phyloP scores from a whole-genome alignment of 2,113 vertebrate species.

The Perca flavescens region DNA sequence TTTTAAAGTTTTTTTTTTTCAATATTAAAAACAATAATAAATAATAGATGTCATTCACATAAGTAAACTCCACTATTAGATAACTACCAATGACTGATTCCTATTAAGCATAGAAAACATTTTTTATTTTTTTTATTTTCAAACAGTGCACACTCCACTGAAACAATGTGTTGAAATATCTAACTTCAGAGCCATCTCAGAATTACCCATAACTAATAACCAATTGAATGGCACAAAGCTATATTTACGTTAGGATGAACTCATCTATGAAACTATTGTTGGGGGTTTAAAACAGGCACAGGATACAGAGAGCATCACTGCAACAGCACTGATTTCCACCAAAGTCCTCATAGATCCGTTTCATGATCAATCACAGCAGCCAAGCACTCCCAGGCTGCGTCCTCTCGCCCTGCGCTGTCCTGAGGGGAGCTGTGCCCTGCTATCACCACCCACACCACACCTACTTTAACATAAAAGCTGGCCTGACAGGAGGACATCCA shows the following conservation, averaged over 20 bases:
- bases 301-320: slow-evolving; percentile 55
- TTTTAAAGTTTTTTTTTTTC: too few relatives aligned
- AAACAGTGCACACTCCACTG: not conserved
- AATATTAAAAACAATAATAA: too few relatives aligned
- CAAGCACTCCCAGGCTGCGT: slow-evolving; percentile 67
- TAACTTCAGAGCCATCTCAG: not conserved
- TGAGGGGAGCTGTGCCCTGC: slow-evolving; percentile 41
- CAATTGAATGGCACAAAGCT: not conserved
- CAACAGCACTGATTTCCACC: slow-evolving; percentile 78
- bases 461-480: slow-evolving; percentile 77
- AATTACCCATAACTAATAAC: not conserved
- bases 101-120: not conserved
- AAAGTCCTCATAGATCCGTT: slow-evolving; percentile 75
- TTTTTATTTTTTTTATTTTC: not conserved
- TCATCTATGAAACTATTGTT: slow-evolving; percentile 14
- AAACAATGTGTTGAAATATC: not conserved
- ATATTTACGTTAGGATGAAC: not conserved
- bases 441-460: slow-evolving; percentile 61
- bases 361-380: slow-evolving; percentile 84
- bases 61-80: not conserved
- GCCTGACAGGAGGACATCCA: slow-evolving; percentile 81
- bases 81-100: not conserved
- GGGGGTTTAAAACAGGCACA: slow-evolving; percentile 26
- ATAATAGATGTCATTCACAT: not conserved
- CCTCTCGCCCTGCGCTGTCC: slow-evolving; percentile 47